Evolutionary conservation across 37 sponge, comb jelly and placozoan genomes (phyloP), one percentile per base, ranked within the genome.

Genomic region (Spongia lamella): DNA sequence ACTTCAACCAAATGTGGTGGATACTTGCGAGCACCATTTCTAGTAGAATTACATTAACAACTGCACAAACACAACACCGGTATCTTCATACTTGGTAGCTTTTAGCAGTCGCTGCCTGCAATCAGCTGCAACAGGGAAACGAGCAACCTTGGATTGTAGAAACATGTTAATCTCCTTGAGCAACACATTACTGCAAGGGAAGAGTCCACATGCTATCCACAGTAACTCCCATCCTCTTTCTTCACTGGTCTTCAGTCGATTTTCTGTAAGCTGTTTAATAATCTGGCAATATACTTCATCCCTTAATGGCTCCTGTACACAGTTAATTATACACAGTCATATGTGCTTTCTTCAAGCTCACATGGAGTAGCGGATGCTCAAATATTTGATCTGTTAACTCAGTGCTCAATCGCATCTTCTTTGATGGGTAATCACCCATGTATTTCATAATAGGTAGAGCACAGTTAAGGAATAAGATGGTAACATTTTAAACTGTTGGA

Each of bases 1-100:
- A 95, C 87, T 66, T 95, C 96, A 1, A 95, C 96, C 22, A 95
- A 63, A 55, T 95, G 96, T 24, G 96, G 96, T 38, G 96, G 96
- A 49, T 95, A 95, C 38, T 93, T 92, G 1, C 96, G 77, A 11
- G 80, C 86, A 7, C 96, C 96, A 77, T 56, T 62, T 30, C 92
- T 88, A n/a, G 6, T 16, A 51, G 25, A 71, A 13, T 26, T 22
- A 71, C 17, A 6, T 56, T 54, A 52, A 52, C 55, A 49, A 29
- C 13, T 51, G 24, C 21, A n/a, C 49, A 16, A 37, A 26, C 4
- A 36, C 19, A 22, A 7, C 19, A 35, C 14, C n/a, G n/a, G n/a
- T n/a, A n/a, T n/a, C n/a, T n/a, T n/a, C n/a, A 82, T 35, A 88
- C 88, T 88, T 87, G 1, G 80, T 80, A 1, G 95, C 84, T 61